phyloP scores from a whole-genome alignment of 2,113 vertebrate species.

The Garra rufa region DNA sequence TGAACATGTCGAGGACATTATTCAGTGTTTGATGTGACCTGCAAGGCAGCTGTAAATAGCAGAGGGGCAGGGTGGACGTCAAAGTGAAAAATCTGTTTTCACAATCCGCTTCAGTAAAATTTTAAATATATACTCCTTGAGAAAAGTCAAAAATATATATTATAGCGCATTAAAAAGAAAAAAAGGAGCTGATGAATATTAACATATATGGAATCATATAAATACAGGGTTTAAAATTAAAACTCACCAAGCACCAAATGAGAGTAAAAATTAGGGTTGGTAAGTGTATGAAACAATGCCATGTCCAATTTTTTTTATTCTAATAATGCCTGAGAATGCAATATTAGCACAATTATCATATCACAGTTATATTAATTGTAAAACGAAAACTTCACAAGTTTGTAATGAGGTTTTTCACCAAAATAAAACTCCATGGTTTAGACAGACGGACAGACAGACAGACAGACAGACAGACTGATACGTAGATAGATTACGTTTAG shows the following conservation, averaged over 20 bases:
- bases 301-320: too few species aligned
- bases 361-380: too few species aligned
- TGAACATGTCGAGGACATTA: background rate
- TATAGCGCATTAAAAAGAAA: background rate
- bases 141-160: background rate
- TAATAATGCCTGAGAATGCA: too few species aligned
- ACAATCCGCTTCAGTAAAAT: background rate
- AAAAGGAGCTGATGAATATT: background rate
- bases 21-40: slow-evolving; percentile 44
- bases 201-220: background rate
- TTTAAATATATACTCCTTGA: background rate
- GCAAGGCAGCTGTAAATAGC: slow-evolving; percentile 22
- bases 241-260: background rate
- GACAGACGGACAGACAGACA: too few species aligned
- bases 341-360: too few species aligned
- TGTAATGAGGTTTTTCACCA: too few species aligned
- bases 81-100: slow-evolving; percentile 24
- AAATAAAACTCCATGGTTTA: too few species aligned
- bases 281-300: too few species aligned
- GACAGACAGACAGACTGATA: too few species aligned
- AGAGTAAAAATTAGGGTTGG: too few species aligned
- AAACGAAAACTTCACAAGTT: too few species aligned
- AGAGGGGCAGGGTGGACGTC: slow-evolving; percentile 1
- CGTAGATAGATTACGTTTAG: too few species aligned
- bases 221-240: background rate